Evolutionary conservation across 2,888 invertebrate genomes (phyloP).

Genomic region (Lagria hirta): DNA sequence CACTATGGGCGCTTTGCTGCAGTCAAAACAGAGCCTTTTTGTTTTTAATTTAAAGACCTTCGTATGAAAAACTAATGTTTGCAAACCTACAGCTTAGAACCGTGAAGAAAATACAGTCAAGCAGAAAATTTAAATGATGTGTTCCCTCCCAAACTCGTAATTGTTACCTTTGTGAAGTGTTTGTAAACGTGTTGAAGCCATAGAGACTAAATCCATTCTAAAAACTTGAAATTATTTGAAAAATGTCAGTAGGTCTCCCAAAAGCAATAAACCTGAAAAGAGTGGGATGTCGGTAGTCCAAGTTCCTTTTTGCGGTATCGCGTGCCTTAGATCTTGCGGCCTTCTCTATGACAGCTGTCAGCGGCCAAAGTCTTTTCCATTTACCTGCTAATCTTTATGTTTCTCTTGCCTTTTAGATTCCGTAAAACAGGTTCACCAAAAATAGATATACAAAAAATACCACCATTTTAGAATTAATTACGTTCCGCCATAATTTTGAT

Average conservation of each 20-base stretch:
- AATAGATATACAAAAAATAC: too few species aligned
- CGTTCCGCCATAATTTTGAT: too few species aligned
- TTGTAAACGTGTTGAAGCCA: conserved; percentile 8
- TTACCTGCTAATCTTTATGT: conserved; percentile 18
- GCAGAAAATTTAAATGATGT: too few species aligned
- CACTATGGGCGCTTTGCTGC: too few species aligned
- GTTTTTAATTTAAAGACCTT: background rate
- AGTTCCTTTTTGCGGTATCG: conserved; percentile 21
- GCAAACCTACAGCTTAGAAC: background rate
- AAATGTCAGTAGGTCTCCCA: conserved; percentile 10
- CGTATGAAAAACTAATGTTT: background rate
- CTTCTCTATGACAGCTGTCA: conserved; percentile 19
- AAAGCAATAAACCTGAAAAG: conserved; percentile 13
- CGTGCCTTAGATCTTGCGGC: conserved; percentile 16
- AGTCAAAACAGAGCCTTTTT: conserved; percentile 2
- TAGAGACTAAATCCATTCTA: conserved; percentile 1
- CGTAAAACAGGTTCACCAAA: conserved; percentile 12
- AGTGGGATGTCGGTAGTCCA: conserved; percentile 16
- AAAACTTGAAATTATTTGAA: conserved; percentile 6
- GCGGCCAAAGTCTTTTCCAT: conserved; percentile 15
- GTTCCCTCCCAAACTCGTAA: conserved; percentile 1
- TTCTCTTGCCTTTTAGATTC: conserved; percentile 7
- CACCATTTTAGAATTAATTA: too few species aligned
- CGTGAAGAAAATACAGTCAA: conserved; percentile 1
- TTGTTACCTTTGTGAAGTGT: conserved; percentile 10